Percentiles rank a stretch among this genome's conserved stretches.
Evolutionary conservation across 1,140 invertebrate species (phyloP).

Genomic region (Leptonema lineaticorne): DNA sequence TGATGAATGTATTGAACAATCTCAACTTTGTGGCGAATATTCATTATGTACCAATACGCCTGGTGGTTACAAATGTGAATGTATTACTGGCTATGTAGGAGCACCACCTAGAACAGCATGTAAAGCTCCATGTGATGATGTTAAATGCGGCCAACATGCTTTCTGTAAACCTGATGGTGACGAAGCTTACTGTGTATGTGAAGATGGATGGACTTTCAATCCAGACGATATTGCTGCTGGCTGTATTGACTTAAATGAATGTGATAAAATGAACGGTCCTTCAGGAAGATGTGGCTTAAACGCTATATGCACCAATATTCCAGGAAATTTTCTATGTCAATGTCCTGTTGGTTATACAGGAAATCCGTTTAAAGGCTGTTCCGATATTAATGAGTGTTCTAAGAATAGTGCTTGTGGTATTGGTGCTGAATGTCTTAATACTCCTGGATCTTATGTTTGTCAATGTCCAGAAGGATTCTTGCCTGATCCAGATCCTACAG

Average conservation of each 20-base stretch:
- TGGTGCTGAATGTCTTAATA: conserved; percentile 78
- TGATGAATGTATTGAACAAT: conserved; percentile 76
- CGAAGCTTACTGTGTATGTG: conserved; percentile 90
- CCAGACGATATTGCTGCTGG: conserved; percentile 84
- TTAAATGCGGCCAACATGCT: conserved; percentile 84
- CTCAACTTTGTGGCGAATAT: conserved; percentile 72
- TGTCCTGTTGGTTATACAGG: conserved; percentile 80
- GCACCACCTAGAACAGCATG: conserved; percentile 76
- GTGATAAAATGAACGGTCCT: conserved; percentile 73
- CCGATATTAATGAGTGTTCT: conserved; percentile 82
- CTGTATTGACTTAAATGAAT: conserved; percentile 93
- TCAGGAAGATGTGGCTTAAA: conserved; percentile 81
- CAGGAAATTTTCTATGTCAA: conserved; percentile 74
- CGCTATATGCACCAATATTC: conserved; percentile 79
- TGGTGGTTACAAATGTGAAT: conserved; percentile 85
- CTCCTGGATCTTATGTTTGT: conserved; percentile 75
- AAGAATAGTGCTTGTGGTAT: conserved; percentile 68
- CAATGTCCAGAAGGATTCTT: conserved; percentile 77
- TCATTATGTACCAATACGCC: conserved; percentile 80
- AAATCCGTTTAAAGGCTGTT: conserved; percentile 74
- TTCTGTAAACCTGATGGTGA: conserved; percentile 85
- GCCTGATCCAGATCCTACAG: conserved; percentile 77
- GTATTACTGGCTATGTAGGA: conserved; percentile 81
- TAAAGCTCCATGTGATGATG: conserved; percentile 89
- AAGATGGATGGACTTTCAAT: conserved; percentile 91